Conservation (phyloP, 92 coral and sea anemone species). For the Anthopleura xanthogrammica region DNA sequence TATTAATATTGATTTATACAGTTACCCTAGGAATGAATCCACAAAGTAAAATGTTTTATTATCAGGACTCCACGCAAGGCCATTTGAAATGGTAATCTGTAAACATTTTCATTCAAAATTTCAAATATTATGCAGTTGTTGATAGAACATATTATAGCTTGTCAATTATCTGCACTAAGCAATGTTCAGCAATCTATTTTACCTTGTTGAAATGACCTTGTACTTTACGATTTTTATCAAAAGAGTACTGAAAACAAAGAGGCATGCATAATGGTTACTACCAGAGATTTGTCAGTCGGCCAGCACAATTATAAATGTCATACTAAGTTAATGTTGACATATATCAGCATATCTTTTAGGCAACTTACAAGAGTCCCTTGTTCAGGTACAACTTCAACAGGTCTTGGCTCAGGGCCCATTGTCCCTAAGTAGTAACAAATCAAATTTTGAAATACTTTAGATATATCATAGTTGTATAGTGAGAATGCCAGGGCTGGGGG, state of each 20-base stretch:
- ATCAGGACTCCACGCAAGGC: constrained; percentile 84
- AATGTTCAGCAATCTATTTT: background rate
- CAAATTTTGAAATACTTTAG: too few relatives aligned
- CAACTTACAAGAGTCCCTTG: constrained; percentile 63
- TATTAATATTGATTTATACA: background rate
- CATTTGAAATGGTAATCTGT: constrained; percentile 82
- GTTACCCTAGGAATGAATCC: constrained; percentile 72
- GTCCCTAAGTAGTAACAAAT: constrained; percentile 36
- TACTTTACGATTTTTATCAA: constrained; percentile 45
- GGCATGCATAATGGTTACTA: background rate
- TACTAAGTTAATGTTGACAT: too few relatives aligned
- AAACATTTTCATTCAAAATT: background rate
- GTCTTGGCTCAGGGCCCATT: constrained; percentile 71
- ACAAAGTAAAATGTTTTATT: constrained; percentile 72
- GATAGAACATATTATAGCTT: background rate
- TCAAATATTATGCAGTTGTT: background rate
- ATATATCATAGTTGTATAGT: too few relatives aligned
- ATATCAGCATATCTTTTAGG: too few relatives aligned
- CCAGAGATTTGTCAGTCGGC: too few relatives aligned
- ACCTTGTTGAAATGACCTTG: constrained; percentile 51
- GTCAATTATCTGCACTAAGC: background rate
- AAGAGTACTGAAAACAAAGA: constrained; percentile 40
- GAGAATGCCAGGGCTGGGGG: too few relatives aligned
- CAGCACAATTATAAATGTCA: too few relatives aligned
- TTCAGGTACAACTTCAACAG: constrained; percentile 45